Percentiles rank a stretch among this genome's conserved stretches.
These are phyloP conservation scores for Arge pagana DNA, from an alignment of 2,888 invertebrate genomes.

Conservation along the genomic window DNA sequence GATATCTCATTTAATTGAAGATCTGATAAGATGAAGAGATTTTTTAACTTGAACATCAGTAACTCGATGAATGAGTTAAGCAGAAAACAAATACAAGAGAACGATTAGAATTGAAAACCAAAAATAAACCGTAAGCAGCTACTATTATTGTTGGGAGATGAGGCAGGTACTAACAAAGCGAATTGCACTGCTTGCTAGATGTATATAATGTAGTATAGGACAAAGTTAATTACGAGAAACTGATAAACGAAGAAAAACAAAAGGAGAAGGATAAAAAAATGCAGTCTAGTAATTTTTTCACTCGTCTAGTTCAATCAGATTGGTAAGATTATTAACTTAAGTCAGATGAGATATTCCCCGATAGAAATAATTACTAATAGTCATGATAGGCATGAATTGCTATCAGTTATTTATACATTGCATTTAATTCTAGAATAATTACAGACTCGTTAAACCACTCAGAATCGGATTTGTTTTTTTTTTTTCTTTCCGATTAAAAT, in stretches of 20 bases:
- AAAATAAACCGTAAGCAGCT: slow-evolving; percentile 23
- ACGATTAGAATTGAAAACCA: slow-evolving; percentile 26
- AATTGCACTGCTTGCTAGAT: slow-evolving; percentile 46
- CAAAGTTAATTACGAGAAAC: slow-evolving; percentile 33
- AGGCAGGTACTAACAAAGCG: slow-evolving; percentile 34
- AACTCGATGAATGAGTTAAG: slow-evolving; percentile 24
- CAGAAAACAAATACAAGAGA: slow-evolving; percentile 23
- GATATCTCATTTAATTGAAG: too few species aligned
- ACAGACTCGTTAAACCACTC: slow-evolving; percentile 12
- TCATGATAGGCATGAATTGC: neutral
- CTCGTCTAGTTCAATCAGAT: slow-evolving; percentile 18
- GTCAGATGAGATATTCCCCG: too few species aligned
- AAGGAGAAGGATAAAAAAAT: slow-evolving; percentile 7
- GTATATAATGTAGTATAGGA: slow-evolving; percentile 55
- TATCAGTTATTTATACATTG: slow-evolving; percentile 22
- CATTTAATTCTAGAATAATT: slow-evolving; percentile 16
- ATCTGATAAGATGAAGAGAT: too few species aligned
- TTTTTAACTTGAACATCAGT: too few species aligned
- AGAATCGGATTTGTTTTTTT: too few species aligned
- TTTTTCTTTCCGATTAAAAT: too few species aligned
- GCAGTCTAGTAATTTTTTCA: slow-evolving; percentile 15
- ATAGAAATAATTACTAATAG: too few species aligned
- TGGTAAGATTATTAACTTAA: slow-evolving; percentile 9
- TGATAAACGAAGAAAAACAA: neutral
- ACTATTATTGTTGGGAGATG: slow-evolving; percentile 31